Evolutionary conservation across 2,888 invertebrate genomes (phyloP).

Genomic region (Cephus pygmeus): DNA sequence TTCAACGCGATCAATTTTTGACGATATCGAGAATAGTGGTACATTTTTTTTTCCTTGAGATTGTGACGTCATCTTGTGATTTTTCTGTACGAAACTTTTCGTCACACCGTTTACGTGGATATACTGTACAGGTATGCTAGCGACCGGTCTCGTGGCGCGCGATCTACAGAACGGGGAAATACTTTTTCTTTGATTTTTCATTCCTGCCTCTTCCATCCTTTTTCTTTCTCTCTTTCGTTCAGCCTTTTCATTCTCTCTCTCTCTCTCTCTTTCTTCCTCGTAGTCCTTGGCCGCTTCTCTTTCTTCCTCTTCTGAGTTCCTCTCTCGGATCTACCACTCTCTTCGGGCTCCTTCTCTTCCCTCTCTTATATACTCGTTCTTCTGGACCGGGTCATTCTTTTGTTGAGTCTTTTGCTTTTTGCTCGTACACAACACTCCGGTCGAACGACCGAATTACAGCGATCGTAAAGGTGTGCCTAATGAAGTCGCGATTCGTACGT

Average conservation of each 20-base stretch:
- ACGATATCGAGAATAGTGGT: not conserved
- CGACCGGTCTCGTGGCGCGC: slow-evolving; percentile 45
- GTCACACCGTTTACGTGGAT: not conserved
- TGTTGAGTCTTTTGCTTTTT: slow-evolving; percentile 45
- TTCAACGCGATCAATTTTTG: not conserved
- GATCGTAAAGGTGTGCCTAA: slow-evolving; percentile 53
- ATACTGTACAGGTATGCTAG: not conserved
- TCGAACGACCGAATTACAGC: slow-evolving; percentile 45
- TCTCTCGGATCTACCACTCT: slow-evolving; percentile 10
- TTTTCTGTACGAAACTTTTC: not conserved
- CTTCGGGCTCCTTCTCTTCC: slow-evolving; percentile 19
- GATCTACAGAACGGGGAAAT: slow-evolving; percentile 51
- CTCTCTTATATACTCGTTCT: slow-evolving; percentile 15
- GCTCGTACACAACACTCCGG: slow-evolving; percentile 25
- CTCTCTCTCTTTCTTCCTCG: slow-evolving; percentile 8
- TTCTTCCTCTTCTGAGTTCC: slow-evolving; percentile 6
- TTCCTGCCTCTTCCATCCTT: slow-evolving; percentile 31
- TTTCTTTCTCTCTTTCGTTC: slow-evolving; percentile 18
- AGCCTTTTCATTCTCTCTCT: slow-evolving; percentile 40
- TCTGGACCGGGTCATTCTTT: slow-evolving; percentile 47
- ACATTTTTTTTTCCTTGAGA: not conserved
- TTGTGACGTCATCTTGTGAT: not conserved
- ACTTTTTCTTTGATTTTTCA: slow-evolving; percentile 47
- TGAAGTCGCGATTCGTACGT: slow-evolving; percentile 53
- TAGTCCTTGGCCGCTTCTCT: not conserved